Evolutionary conservation across 1,140 invertebrate genomes (phyloP), one percentile per base, ranked within the genome.

Genomic region (Batillaria attramentaria): DNA sequence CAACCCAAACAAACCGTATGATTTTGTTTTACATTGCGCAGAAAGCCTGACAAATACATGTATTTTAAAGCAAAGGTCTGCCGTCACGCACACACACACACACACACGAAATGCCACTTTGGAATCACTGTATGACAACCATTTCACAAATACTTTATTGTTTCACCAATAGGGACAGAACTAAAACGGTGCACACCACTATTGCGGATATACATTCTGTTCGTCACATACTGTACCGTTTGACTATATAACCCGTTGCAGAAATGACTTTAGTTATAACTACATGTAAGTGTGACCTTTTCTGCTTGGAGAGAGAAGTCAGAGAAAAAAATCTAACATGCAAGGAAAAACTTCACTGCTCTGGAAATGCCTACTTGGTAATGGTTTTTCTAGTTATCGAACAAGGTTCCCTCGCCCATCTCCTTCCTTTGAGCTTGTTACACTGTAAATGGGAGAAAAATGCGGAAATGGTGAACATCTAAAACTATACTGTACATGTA

Each of bases 91-190:
- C 35, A 70, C 39, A 39, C 28, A 42, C 37, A 20, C 0, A 41
- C 0, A 31, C 8, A 69, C 2, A 69, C 33, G 10, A 37, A 10
- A 69, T 18, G 10, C 18, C 8, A 68, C 18, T 3, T 28, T 5
- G 20, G 18, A 68, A 28, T 8, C 13, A 5, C 33, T 37, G 24
- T 16, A 8, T 5, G 8, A n/a, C 3, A 8, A 62, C 24, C 37
- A 41, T 70, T 70, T 42, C 68, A 70, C 68, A 70, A 70, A 70
- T 70, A 70, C 68, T 70, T 70, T 70, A n/a, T 42, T 70, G 33
- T 24, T 41, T 70, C 68, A 70, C 68, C 68, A 70, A 70, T 31
- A 18, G 37, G 68, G 31, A 70, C 68, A 70, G 41, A 42, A 70
- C 37, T 42, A 39, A 70, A 70, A 70, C 68, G 42, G 68, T 70